These are phyloP conservation scores for Drosophila parabipectinata DNA, from an alignment of 1,140 invertebrate species.

Conservation along the genomic window DNA sequence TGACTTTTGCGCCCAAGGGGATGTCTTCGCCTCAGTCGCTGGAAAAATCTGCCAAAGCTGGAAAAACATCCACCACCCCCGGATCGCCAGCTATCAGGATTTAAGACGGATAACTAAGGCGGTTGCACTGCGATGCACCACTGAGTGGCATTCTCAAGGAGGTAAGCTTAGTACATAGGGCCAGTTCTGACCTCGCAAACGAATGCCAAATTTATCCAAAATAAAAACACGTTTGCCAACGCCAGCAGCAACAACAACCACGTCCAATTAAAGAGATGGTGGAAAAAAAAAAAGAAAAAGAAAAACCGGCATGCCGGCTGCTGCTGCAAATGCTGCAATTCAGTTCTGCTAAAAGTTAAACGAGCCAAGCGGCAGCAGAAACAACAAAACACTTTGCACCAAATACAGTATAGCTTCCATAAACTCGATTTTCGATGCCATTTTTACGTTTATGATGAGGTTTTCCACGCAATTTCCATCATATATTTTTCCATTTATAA, in stretches of 20 bases:
- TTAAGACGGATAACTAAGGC: conserved; percentile 41
- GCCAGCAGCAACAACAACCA: conserved; percentile 38
- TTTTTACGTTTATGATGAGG: not conserved
- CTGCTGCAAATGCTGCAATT: conserved; percentile 46
- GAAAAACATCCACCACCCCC: conserved; percentile 32
- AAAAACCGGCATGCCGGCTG: conserved; percentile 62
- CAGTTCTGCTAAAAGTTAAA: conserved; percentile 56
- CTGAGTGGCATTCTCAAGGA: conserved; percentile 33
- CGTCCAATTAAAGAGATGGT: conserved; percentile 59
- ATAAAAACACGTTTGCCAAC: conserved; percentile 77
- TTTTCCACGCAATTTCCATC: not conserved
- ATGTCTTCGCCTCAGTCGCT: conserved; percentile 20
- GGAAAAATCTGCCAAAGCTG: too few species aligned
- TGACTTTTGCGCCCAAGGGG: conserved; percentile 54
- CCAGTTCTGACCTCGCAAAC: conserved; percentile 58
- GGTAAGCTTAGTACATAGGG: conserved; percentile 46
- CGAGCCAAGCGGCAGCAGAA: conserved; percentile 46
- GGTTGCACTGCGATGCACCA: conserved; percentile 46
- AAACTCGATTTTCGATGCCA: not conserved
- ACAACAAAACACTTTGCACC: conserved; percentile 21
- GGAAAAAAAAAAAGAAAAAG: conserved; percentile 22
- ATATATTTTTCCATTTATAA: not conserved
- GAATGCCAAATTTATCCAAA: conserved; percentile 58
- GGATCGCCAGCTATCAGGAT: conserved; percentile 33
- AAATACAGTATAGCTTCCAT: conserved; percentile 12